Evolutionary conservation across 2,797 vertebrate genomes (phyloP).

Genomic region (Helicolenus hilgendorfi): DNA sequence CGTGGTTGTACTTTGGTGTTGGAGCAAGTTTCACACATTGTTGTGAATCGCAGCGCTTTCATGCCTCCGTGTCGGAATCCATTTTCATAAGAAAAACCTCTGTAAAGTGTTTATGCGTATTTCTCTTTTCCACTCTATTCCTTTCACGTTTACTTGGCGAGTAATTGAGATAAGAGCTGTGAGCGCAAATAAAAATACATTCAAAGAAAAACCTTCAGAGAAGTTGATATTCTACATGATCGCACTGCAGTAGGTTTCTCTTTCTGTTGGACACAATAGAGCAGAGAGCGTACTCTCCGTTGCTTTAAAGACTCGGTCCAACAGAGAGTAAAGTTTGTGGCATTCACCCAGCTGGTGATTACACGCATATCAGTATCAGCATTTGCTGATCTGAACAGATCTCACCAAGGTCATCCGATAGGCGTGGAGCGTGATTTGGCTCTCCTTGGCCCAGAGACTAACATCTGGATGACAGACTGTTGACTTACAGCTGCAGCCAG

Average conservation of each 20-base stretch:
- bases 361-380: slow-evolving; percentile 71
- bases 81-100: slow-evolving; percentile 40
- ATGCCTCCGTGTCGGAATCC: slow-evolving; percentile 17
- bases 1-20: slow-evolving; percentile 34
- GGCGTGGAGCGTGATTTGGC: slow-evolving; percentile 37
- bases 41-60: slow-evolving; percentile 62
- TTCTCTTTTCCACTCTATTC: not conserved
- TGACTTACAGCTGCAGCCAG: slow-evolving; percentile 55
- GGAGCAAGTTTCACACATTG: slow-evolving; percentile 36
- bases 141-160: slow-evolving; percentile 19
- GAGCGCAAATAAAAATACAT: slow-evolving; percentile 22
- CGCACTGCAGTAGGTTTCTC: slow-evolving; percentile 21
- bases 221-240: slow-evolving; percentile 37
- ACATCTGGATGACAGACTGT: slow-evolving; percentile 64
- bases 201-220: slow-evolving; percentile 18
- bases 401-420: slow-evolving; percentile 79
- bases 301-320: slow-evolving; percentile 23
- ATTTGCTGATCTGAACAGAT: slow-evolving; percentile 79
- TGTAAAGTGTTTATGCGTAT: not conserved
- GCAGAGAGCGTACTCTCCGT: slow-evolving; percentile 30
- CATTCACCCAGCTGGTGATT: slow-evolving; percentile 64
- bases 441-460: slow-evolving; percentile 57
- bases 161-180: slow-evolving; percentile 18
- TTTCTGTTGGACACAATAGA: slow-evolving; percentile 32
- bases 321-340: slow-evolving; percentile 49